Percentiles rank a stretch among this genome's conserved stretches.
Conservation (phyloP, 30 jellyfish, hydroid and myxozoan genomes). For the Rhopilema esculentum region DNA sequence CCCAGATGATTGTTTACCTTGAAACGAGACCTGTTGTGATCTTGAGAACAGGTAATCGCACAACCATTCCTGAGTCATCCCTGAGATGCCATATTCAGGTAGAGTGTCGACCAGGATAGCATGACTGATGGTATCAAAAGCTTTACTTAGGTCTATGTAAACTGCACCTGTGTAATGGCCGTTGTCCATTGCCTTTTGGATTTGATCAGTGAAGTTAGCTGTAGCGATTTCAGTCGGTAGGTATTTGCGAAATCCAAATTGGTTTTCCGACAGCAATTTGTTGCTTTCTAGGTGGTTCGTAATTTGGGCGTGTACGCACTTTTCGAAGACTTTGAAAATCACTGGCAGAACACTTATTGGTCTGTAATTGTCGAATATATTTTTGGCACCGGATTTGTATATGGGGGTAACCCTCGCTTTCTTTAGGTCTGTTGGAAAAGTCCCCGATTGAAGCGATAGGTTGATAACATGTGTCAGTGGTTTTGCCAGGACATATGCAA, state of each 20-base stretch:
- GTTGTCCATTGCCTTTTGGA: conserved; percentile 55
- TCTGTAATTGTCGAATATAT: conserved; percentile 53
- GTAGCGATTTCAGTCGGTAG: conserved; percentile 79
- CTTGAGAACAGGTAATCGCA: conserved; percentile 49
- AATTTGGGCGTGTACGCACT: conserved; percentile 23
- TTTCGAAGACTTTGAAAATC: conserved; percentile 46
- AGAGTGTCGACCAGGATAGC: conserved; percentile 38
- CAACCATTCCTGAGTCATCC: conserved; percentile 35
- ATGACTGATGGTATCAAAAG: conserved; percentile 69
- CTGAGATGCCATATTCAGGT: conserved; percentile 56
- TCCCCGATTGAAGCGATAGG: conserved; percentile 47
- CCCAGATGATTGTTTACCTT: conserved; percentile 38
- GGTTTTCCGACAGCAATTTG: too few relatives aligned
- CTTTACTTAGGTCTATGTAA: conserved; percentile 58
- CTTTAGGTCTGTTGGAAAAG: conserved; percentile 59
- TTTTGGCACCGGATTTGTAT: conserved; percentile 41
- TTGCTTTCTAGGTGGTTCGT: too few relatives aligned
- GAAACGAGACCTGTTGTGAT: too few relatives aligned
- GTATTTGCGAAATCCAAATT: conserved; percentile 60
- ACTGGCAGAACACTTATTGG: conserved; percentile 70
- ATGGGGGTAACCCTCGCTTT: conserved; percentile 61
- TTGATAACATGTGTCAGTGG: conserved; percentile 62
- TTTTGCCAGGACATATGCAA: conserved; percentile 26
- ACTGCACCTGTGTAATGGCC: conserved; percentile 64
- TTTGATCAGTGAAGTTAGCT: conserved; percentile 57